Conservation (phyloP, 2,113 vertebrate genomes). For the Scolopax mira region DNA sequence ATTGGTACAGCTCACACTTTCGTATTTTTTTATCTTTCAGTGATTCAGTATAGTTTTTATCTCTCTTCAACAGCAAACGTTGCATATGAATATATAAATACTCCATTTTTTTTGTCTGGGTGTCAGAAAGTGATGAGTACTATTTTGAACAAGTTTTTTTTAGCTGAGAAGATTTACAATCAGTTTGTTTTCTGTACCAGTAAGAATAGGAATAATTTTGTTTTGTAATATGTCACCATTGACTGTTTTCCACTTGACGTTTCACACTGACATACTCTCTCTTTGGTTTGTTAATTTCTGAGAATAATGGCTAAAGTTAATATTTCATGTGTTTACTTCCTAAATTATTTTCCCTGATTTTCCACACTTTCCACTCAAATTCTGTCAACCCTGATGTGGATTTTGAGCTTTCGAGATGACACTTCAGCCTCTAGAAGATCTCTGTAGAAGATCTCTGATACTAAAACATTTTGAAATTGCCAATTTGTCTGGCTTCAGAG, state of each 20-base stretch:
- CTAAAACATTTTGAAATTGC: constrained; percentile 11
- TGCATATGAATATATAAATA: constrained; percentile 39
- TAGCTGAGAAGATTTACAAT: neutral
- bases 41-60: constrained; percentile 2
- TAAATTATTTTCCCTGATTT: neutral
- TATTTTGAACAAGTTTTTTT: neutral
- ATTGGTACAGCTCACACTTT: neutral
- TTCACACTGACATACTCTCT: neutral
- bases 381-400: neutral
- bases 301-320: neutral
- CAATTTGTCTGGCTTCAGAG: constrained; percentile 22
- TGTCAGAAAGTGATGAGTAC: neutral
- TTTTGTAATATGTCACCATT: neutral
- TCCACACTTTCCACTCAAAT: neutral
- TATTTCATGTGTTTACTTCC: neutral
- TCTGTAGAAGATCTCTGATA: neutral
- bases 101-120: neutral
- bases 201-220: neutral
- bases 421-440: neutral
- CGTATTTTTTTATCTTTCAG: constrained; percentile 5
- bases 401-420: neutral
- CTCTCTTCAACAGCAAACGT: neutral
- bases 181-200: neutral
- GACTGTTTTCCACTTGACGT: neutral
- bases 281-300: neutral